Base-by-base conservation (phyloP, 2,797 vertebrate species). In the Triplophysa yarkandensis region DNA sequence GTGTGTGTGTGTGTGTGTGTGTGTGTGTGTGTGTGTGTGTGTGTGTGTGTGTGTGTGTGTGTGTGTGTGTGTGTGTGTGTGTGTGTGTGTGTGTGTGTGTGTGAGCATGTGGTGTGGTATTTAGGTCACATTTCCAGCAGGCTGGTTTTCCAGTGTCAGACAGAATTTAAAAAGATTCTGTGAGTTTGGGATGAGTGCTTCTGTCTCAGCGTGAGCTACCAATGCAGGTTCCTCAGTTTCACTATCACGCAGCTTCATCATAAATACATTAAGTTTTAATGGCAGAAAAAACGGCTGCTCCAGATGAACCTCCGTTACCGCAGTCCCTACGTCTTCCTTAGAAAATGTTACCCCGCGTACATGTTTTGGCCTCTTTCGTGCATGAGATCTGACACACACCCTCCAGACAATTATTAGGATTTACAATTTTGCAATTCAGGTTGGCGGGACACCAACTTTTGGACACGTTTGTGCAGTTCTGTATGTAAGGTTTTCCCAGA, bases 71-170 rank as follows among this genome's bases (percentile, higher is more conserved):
- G 60, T 13, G 44, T 48, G 66, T 19, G 48, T 63, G 17, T 54
- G 27, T 32, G 30, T 43, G 69, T 19, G 65, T 17, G 61, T 17
- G 46, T 50, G 67, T 21, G 23, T 63, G 43, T 34, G 7, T 21
- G 67, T 66, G 71, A 75, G 77, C 71, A 75, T 79, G 74, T 71
- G 74, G 78, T 77, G 68, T 77, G 80, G 80, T 83, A 79, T 83
- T 80, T 81, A 77, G 79, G 81, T 83, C 79, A 79, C 79, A 81
- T 79, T 81, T 79, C 68, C 74, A 82, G 62, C 80, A 79, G 74
- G 66, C 79, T 80, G 76, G 39, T 78, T 80, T 71, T 80, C 76
- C 71, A 71, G 76, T 39, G 63, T 73, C 71, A 79, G 72, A 48
- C 46, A 64, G 77, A 75, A 79, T 79, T 68, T 55, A 75, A 57